phyloP scores from a whole-genome alignment of 2,888 invertebrate species.

The Ecliptopera silaceata region DNA sequence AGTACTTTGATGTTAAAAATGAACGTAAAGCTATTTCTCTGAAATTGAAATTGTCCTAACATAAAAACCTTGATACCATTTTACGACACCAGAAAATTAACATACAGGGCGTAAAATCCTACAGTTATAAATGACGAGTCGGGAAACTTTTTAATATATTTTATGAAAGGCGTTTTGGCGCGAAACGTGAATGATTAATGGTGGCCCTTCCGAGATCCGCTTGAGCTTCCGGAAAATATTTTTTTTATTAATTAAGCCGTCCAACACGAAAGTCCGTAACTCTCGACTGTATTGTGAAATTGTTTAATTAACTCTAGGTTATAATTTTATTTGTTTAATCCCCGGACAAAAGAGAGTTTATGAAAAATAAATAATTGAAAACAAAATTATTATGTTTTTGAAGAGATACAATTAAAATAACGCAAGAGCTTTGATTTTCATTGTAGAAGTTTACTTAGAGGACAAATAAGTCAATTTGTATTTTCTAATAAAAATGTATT shows the following conservation, averaged over 20 bases:
- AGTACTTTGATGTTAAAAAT: too few relatives aligned
- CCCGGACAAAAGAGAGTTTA: background rate
- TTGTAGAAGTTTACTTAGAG: too few relatives aligned
- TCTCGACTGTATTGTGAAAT: slow-evolving; percentile 26
- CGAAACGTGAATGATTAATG: slow-evolving; percentile 74
- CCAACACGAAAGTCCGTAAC: slow-evolving; percentile 43
- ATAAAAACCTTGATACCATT: slow-evolving; percentile 59
- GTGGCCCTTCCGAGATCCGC: slow-evolving; percentile 65
- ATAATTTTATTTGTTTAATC: slow-evolving; percentile 9
- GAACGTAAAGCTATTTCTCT: background rate
- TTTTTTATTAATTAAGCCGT: slow-evolving; percentile 62
- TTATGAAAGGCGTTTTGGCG: slow-evolving; percentile 72
- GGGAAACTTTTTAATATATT: slow-evolving; percentile 74
- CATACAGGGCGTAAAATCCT: slow-evolving; percentile 68
- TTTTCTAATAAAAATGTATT: too few relatives aligned
- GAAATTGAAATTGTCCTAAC: slow-evolving; percentile 41
- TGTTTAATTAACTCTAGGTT: slow-evolving; percentile 24
- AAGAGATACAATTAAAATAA: too few relatives aligned
- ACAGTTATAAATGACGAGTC: slow-evolving; percentile 54
- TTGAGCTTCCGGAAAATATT: slow-evolving; percentile 57
- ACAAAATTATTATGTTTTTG: too few relatives aligned
- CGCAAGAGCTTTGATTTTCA: too few relatives aligned
- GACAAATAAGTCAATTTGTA: too few relatives aligned
- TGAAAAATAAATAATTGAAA: too few relatives aligned
- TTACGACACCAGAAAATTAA: slow-evolving; percentile 67